Evolutionary conservation across 2,797 vertebrate species (phyloP), one percentile per base, ranked within the genome.

Genomic region (Sandelia bainsii): DNA sequence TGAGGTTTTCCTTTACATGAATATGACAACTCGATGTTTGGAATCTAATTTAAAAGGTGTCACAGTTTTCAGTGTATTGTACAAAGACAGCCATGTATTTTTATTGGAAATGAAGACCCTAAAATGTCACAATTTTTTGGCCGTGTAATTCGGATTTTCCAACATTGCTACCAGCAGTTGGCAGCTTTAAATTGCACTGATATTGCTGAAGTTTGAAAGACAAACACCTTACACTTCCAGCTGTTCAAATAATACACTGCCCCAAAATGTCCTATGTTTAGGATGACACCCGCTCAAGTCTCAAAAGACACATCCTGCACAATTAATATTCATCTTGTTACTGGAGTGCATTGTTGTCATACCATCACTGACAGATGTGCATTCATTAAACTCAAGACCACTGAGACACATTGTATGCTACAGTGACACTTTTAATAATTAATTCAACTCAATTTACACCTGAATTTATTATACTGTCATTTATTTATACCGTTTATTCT

Each of bases 371-470:
- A 82, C 88, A 91, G 86, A 85, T 88, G 88, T 77, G 87, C 76
- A 75, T 89, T 85, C 71, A 87, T 92, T 89, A 87, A 82, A 88
- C 76, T 60, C 63, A 53, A 70, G 74, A 79, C 89, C 86, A 68
- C 42, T 1, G 77, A 89, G 81, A 84, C 79, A 23, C 81, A 79
- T 75, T 81, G 76, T 82, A 53, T 51, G 72, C 77, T 69, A 79
- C 80, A 45, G 65, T 81, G 83, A 83, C 78, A 77, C 82, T 63
- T 86, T 94, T 72, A 93, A 94, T 95, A 91, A 95, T 95, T 94
- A 84, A 95, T 94, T 77, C 73, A 69, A 72, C 88, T 92, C 88
- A 91, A 91, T 94, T 91, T 88, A 84, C 80, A 91, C 90, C 91
- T 90, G 89, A 89, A 89, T 92, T 87, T 93, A 92, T 94, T 92